Evolutionary conservation across 2,113 vertebrate species (phyloP).

Genomic region (Turnix velox): DNA sequence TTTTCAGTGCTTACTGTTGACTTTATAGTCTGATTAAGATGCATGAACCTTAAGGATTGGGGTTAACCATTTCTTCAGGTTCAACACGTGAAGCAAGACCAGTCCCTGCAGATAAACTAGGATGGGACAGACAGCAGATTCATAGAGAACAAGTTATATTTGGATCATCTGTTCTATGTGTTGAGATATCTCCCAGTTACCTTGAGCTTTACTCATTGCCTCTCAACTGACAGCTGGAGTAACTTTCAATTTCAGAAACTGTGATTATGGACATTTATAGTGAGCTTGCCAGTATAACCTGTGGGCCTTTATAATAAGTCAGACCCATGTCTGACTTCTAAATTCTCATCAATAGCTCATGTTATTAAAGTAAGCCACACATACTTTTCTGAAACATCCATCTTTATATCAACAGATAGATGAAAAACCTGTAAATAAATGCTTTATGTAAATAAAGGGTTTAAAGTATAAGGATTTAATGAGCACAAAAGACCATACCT

Average conservation of each 20-base stretch:
- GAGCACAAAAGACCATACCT: constrained; percentile 71
- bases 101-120: neutral
- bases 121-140: neutral
- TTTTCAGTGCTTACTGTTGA: neutral
- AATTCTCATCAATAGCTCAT: neutral
- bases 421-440: neutral
- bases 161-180: neutral
- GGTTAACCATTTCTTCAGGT: neutral
- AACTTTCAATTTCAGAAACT: neutral
- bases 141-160: neutral
- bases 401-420: neutral
- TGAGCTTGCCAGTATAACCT: neutral
- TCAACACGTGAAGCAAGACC: neutral
- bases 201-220: neutral
- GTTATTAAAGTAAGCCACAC: neutral
- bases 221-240: neutral
- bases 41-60: neutral
- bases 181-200: neutral
- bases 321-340: neutral
- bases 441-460: neutral
- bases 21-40: neutral
- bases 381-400: neutral
- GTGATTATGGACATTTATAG: neutral
- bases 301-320: neutral
- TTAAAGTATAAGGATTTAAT: neutral